phyloP scores from a whole-genome alignment of 2,797 vertebrate genomes.

The Sus cebifrons region DNA sequence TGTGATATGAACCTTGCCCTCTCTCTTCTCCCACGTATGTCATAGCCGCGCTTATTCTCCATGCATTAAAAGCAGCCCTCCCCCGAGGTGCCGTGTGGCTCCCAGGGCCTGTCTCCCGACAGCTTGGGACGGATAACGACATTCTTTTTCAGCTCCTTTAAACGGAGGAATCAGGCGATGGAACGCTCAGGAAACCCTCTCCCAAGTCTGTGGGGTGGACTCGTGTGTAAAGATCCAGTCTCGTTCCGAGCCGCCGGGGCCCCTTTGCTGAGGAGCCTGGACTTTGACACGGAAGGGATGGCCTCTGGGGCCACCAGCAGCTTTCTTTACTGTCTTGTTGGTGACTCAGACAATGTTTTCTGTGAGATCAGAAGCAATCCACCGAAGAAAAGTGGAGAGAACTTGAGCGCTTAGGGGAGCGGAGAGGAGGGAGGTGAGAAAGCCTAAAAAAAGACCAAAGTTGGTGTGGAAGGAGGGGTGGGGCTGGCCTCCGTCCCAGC shows the following conservation, averaged over 20 bases:
- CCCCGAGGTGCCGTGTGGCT: background rate
- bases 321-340: constrained; percentile 55
- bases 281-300: background rate
- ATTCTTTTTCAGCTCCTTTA: constrained; percentile 47
- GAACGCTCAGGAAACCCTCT: constrained; percentile 29
- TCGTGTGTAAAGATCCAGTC: constrained; percentile 35
- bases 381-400: constrained; percentile 42
- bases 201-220: background rate
- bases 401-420: constrained; percentile 44
- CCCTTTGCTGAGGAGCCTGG: constrained; percentile 11
- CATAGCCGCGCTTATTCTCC: background rate
- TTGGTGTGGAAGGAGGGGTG: constrained; percentile 63
- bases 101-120: background rate
- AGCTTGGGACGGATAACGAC: background rate
- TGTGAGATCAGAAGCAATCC: constrained; percentile 46
- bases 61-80: background rate
- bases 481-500: constrained; percentile 18
- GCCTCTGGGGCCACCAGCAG: constrained; percentile 73
- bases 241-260: background rate
- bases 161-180: background rate
- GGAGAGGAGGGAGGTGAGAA: constrained; percentile 57
- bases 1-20: background rate
- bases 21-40: background rate
- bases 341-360: constrained; percentile 71
- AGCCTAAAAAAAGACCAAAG: constrained; percentile 72